Percentiles rank a stretch among this genome's conserved stretches.
Evolutionary conservation across 2,888 invertebrate species (phyloP).

Genomic region (Dryadula phaetusa): DNA sequence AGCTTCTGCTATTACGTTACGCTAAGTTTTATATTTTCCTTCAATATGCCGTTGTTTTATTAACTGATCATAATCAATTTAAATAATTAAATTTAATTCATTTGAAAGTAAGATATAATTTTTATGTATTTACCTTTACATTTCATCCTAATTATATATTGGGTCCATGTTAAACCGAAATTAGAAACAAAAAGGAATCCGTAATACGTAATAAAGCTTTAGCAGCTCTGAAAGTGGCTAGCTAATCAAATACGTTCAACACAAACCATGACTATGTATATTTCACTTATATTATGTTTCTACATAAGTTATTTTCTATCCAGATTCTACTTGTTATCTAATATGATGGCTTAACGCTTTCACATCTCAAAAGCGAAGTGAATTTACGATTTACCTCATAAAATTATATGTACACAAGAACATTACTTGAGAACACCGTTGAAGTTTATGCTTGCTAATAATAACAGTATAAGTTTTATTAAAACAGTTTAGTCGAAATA

Average conservation of each 20-base stretch:
- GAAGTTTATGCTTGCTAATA: background rate
- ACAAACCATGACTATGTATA: background rate
- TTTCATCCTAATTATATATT: too few relatives aligned
- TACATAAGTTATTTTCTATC: background rate
- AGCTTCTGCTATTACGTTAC: too few relatives aligned
- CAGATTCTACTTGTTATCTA: constrained; percentile 15
- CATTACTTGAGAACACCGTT: background rate
- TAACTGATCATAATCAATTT: too few relatives aligned
- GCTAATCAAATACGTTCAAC: background rate
- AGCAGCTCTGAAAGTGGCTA: background rate
- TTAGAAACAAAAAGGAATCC: too few relatives aligned
- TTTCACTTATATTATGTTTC: constrained; percentile 1
- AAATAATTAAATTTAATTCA: too few relatives aligned
- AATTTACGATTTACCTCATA: constrained; percentile 13
- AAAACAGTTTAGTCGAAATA: too few relatives aligned
- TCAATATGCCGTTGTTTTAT: too few relatives aligned
- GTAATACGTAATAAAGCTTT: background rate
- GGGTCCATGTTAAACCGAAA: too few relatives aligned
- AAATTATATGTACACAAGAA: constrained; percentile 8
- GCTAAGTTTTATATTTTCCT: too few relatives aligned
- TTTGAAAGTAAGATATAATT: too few relatives aligned
- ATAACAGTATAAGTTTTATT: background rate
- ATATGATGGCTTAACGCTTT: constrained; percentile 17
- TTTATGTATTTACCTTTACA: too few relatives aligned
- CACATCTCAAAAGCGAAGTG: constrained; percentile 10